Conservation (phyloP, 37 sponge, comb jelly and placozoan species). For the Hormiphora californensis region DNA sequence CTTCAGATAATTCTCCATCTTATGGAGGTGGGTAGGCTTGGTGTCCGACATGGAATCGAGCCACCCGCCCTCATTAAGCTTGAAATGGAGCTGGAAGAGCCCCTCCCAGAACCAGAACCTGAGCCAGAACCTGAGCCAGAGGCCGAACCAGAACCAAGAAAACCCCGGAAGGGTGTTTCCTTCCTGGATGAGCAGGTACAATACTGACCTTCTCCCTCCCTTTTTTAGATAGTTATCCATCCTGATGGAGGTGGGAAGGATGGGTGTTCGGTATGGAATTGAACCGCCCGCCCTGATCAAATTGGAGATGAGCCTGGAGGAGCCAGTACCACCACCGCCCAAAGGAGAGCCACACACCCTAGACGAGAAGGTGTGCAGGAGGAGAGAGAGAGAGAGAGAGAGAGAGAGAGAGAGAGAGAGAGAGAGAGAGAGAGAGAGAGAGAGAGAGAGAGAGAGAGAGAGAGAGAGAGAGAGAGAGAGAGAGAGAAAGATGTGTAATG, state of each 20-base stretch:
- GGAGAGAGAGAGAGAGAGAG: no score
- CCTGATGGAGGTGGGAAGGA: slow-evolving; percentile 50
- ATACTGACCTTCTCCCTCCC: background rate
- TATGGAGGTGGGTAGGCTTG: slow-evolving; percentile 37
- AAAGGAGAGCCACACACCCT: slow-evolving; percentile 42
- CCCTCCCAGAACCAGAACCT: slow-evolving; percentile 28
- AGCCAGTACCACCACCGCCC: slow-evolving; percentile 1
- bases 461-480: no score
- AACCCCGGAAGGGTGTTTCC: slow-evolving; percentile 46
- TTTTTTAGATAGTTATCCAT: slow-evolving; percentile 31
- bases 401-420: no score
- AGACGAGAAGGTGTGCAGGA: slow-evolving; percentile 54
- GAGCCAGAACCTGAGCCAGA: slow-evolving; percentile 38
- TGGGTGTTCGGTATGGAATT: slow-evolving; percentile 27
- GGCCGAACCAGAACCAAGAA: background rate
- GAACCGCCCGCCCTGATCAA: slow-evolving; percentile 48
- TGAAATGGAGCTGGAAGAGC: slow-evolving; percentile 51
- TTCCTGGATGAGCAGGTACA: slow-evolving; percentile 52
- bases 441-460: no score
- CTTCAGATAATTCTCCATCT: slow-evolving; percentile 50
- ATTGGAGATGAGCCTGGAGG: slow-evolving; percentile 52
- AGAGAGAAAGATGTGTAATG: no score
- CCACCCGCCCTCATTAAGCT: slow-evolving; percentile 41
- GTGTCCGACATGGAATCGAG: slow-evolving; percentile 20
- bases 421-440: no score